Base-by-base conservation (phyloP, 2,888 invertebrate species). In the Limnephilus lunatus region DNA sequence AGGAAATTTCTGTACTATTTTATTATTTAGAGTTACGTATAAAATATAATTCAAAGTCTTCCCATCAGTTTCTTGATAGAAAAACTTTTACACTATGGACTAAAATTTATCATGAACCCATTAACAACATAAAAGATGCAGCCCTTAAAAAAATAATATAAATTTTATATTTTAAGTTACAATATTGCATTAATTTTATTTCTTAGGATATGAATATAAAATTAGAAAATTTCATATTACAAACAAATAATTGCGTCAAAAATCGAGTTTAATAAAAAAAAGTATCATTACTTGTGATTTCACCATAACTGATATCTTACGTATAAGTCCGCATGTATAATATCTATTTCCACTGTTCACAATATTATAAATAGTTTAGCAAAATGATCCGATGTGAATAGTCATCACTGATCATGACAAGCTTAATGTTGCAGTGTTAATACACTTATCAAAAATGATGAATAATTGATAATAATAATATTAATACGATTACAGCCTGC, bases 401-500 rank as follows among this genome's bases (percentile, higher is more conserved):
- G n/a, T 87, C 86, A 48, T 30, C 86, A 87, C 53, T 87, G 82
- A 82, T 83, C 35, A 31, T 35, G 83, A 85, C 80, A 92, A 92
- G 85, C 81, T 48, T 80, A 81, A 83, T 83, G 89, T 85, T 80
- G 85, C 90, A 86, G 39, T 39, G 89, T 89, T 31, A 89, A 89
- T 30, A 48, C 92, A 80, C 25, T 44, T 81, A 89, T 48, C 90
- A 90, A 85, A 90, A 86, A 44, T 90, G 25, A 90, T 90, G 68
- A 68, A 68, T 83, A 44, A 89, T 80, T 89, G 89, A 35, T 83
- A 89, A n/a, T 88, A 81, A 44, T 85, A 81, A 44, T 90, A 85
- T 91, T 80, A 80, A 48, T 92, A 89, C 15, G 44, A 90, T 86
- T 92, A 92, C 53, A 86, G 90, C 88, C 85, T 19, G 89, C 48